Base-by-base conservation (phyloP, 2,797 vertebrate genomes). In the Aulostomus chinensis region DNA sequence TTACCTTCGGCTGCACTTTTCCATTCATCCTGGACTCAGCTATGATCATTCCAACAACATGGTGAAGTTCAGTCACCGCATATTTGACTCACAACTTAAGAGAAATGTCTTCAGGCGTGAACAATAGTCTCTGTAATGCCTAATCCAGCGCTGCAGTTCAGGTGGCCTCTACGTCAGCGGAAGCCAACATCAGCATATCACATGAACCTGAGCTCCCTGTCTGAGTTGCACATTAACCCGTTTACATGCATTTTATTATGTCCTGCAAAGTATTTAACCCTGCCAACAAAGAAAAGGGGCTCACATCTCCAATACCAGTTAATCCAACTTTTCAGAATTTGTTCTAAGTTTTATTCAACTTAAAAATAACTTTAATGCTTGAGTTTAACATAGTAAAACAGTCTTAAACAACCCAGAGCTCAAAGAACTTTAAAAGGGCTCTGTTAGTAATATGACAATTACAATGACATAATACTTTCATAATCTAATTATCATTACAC, bases 191-290 rank as follows among this genome's bases (percentile, higher is more conserved):
- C 35, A 42, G 62, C 49, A 68, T 66, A 66, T 81, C 64, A 71
- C 78, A 78, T 74, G 73, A 53, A 70, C 25, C 43, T 35, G n/a
- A 73, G 53, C 39, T 37, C 32, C 40, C n/a, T n/a, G n/a, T 41
- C 42, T 42, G 17, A 33, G 84, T 84, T 85, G 73, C 49, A 76
- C 75, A 83, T 88, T 86, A 85, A 87, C 86, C 38, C 45, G 32
- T 61, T 76, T 53, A 54, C 64, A 35, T 46, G 7, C 16, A n/a
- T 40, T 35, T 22, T 26, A 60, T 70, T 51, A 71, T 38, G 22
- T 9, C 24, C 53, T 50, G 69, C 57, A 50, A 57, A 40, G 43
- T 32, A 21, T 38, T 47, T 13, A 43, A 50, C 41, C 10, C 12
- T 18, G 40, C 33, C 13, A 11, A 64, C 32, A 41, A 5, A 3